Base-by-base conservation (phyloP, 2,888 invertebrate genomes). In the Microctonus brassicae region DNA sequence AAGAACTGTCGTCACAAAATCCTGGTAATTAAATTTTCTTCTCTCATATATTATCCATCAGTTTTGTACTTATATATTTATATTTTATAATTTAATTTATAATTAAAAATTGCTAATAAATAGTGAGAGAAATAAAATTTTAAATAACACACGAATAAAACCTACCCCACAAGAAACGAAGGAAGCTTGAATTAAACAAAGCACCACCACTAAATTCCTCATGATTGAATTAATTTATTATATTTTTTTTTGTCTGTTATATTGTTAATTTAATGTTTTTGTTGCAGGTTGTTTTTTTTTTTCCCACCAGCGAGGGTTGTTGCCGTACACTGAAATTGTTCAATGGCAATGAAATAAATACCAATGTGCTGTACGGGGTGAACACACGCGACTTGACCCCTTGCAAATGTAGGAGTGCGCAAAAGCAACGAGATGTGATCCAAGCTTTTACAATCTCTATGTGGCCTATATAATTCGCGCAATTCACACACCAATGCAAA, bases 101-200 rank as follows among this genome's bases (percentile, higher is more conserved):
- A n/a, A n/a, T n/a, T n/a, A n/a, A n/a, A n/a, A n/a, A n/a, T n/a
- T n/a, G n/a, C n/a, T n/a, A n/a, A n/a, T n/a, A n/a, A n/a, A n/a
- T n/a, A n/a, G n/a, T n/a, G n/a, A n/a, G n/a, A n/a, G n/a, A n/a
- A n/a, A n/a, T n/a, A n/a, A n/a, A n/a, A n/a, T n/a, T n/a, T n/a
- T n/a, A n/a, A n/a, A n/a, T n/a, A n/a, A n/a, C n/a, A n/a, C n/a
- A n/a, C n/a, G n/a, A n/a, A n/a, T n/a, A n/a, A 64, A 68, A 75
- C 76, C 62, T 82, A 84, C 84, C 83, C 81, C 83, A 64, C 79
- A 79, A 60, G 64, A 69, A 70, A 81, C 78, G 61, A 78, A 65
- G 61, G 75, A 66, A 39, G 72, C 77, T 33, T 80, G 79, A 33
- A 81, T 73, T 61, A 81, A 67, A 72, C 74, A 79, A 61, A 76